Evolutionary conservation across 2,888 invertebrate genomes (phyloP).

Genomic region (Spisula solida): DNA sequence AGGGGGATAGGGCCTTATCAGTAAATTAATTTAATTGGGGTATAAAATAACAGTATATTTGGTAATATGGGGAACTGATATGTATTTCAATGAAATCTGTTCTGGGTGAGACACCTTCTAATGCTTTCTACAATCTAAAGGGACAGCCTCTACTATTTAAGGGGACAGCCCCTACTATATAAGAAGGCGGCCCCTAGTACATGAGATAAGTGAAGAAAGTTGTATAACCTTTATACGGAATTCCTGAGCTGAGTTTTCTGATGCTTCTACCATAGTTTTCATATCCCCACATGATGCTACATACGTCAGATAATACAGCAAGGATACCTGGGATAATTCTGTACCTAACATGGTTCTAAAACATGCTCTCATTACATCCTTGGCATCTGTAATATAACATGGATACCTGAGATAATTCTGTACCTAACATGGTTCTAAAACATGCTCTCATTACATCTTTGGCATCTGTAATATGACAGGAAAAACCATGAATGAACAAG

Average conservation of each 20-base stretch:
- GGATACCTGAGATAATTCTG: conserved; percentile 85
- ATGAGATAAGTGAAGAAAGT: too few species aligned
- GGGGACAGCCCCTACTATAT: too few species aligned
- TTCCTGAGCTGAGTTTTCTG: conserved; percentile 84
- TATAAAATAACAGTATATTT: too few species aligned
- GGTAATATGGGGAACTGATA: too few species aligned
- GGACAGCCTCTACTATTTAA: too few species aligned
- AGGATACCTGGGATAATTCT: conserved; percentile 85
- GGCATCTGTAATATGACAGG: conserved; percentile 76
- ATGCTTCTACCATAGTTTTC: conserved; percentile 81
- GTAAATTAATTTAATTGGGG: too few species aligned
- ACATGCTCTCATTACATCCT: conserved; percentile 80
- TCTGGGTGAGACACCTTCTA: too few species aligned
- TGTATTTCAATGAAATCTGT: too few species aligned
- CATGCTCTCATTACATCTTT: conserved; percentile 81
- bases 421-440: conserved; percentile 84
- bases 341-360: conserved; percentile 84
- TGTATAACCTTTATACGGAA: conserved; percentile 82
- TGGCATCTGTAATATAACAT: conserved; percentile 79
- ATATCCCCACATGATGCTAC: conserved; percentile 84
- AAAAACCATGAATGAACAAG: not conserved
- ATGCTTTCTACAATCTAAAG: too few species aligned
- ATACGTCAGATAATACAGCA: conserved; percentile 85
- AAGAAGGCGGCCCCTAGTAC: too few species aligned
- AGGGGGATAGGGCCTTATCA: too few species aligned